Percentiles rank a stretch among this genome's conserved stretches.
Conservation (phyloP, 64 coral and sea anemone genomes). For the Dendronephthya gigantea region DNA sequence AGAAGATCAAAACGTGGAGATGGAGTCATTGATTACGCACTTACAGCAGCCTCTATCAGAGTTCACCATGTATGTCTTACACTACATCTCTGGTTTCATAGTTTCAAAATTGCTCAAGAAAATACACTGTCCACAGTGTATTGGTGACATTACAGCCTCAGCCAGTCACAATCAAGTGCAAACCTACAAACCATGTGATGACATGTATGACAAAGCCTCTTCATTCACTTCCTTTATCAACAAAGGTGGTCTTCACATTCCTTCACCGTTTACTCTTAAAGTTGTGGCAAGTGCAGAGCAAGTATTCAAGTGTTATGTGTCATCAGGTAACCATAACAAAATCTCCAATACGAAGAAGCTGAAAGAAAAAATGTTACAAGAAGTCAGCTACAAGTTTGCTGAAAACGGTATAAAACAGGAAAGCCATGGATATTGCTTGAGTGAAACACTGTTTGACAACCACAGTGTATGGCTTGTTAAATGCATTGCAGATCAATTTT, state of each 20-base stretch:
- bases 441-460: no score
- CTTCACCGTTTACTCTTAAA: not conserved
- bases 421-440: no score
- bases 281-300: not conserved
- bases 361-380: no score
- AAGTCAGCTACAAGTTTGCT: no score
- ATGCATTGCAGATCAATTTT: no score
- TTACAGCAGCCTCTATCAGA: not conserved
- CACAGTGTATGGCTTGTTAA: no score
- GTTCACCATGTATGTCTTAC: not conserved
- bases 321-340: no score
- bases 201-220: conserved; percentile 14
- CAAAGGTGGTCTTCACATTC: not conserved
- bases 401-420: no score
- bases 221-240: not conserved
- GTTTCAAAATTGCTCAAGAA: not conserved
- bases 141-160: not conserved
- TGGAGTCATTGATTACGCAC: not conserved
- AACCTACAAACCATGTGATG: not conserved
- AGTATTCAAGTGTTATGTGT: no score
- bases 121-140: not conserved
- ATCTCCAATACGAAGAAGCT: no score
- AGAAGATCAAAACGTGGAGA: not conserved
- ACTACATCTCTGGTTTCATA: not conserved
- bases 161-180: not conserved